phyloP scores from a whole-genome alignment of 2,888 invertebrate genomes.

The Tribolium freemani region DNA sequence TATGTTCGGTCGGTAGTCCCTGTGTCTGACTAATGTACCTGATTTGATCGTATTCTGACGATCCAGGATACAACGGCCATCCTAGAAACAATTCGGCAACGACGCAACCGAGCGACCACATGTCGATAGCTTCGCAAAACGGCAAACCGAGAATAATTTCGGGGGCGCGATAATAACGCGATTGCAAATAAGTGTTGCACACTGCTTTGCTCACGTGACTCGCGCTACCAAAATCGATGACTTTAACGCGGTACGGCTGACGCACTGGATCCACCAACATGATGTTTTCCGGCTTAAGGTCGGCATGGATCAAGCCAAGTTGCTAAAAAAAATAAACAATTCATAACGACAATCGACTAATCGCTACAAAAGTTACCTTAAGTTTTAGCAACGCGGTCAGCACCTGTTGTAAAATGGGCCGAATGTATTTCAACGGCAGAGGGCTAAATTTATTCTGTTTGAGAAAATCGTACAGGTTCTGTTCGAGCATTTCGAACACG shows the following conservation, averaged over 20 bases:
- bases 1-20: conserved; percentile 96
- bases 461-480: conserved; percentile 99
- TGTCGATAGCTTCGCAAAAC: conserved; percentile 99
- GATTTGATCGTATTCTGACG: conserved; percentile 99
- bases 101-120: conserved; percentile 99
- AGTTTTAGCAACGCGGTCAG: conserved; percentile 88
- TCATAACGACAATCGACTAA: neutral
- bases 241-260: conserved; percentile 99
- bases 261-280: conserved; percentile 99
- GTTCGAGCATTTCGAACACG: conserved; percentile 99
- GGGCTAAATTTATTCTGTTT: conserved; percentile 99
- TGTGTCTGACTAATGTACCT: conserved; percentile 84
- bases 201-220: conserved; percentile 99
- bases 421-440: conserved; percentile 96
- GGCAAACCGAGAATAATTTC: conserved; percentile 98
- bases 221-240: conserved; percentile 99
- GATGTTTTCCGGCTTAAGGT: conserved; percentile 99
- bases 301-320: conserved; percentile 99
- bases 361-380: conserved; percentile 73
- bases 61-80: conserved; percentile 99
- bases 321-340: conserved; percentile 76
- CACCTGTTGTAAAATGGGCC: conserved; percentile 99
- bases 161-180: conserved; percentile 97
- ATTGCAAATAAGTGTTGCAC: conserved; percentile 99
- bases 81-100: conserved; percentile 99